Base-by-base conservation (phyloP, 2,113 vertebrate species). In the Hydropotes inermis region DNA sequence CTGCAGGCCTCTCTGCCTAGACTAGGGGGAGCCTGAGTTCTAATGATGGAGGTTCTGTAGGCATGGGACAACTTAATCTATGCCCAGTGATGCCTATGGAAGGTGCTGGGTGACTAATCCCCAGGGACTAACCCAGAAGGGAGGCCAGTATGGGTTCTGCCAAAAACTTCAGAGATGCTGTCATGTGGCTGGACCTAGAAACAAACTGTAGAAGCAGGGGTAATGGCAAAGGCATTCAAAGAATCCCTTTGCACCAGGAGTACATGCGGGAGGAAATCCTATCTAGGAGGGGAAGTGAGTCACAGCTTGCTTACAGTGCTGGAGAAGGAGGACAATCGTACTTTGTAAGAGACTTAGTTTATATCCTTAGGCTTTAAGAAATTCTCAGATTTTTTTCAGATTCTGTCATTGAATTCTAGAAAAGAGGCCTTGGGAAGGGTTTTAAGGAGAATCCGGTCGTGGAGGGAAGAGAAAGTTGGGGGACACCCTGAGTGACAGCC, bases 221-320 rank as follows among this genome's bases (percentile, higher is more conserved):
- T 92, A 76, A 97, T 43, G n/a, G 78, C 95, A 97, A 95, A 98
- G 97, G 97, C 94, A 97, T 97, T 61, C 52, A 8, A 97, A 95
- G 98, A 98, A 97, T 89, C 83, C 78, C 70, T 52, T 61, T 96
- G 92, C 58, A 2, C 47, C 78, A 82, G 81, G 89, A 87, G 78
- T 9, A 54, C 67, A 87, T n/a, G 17, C 45, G 8, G 74, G 84
- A 98, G 97, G 97, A 97, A 96, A 97, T 97, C 97, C 97, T 94
- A 64, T 81, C 54, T 27, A 2, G 43, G 61, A 88, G 87, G 94
- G 97, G 96, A 97, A 97, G 88, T 97, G 98, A 98, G 97, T 97
- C 97, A 96, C 92, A 81, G 50, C 60, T 93, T 45, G 91, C 97
- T 96, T 43, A 84, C n/a, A 87, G 30, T 60, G 9, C 57, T 39